Base-by-base conservation (phyloP, 2,888 invertebrate species). In the Calameuta idolon region DNA sequence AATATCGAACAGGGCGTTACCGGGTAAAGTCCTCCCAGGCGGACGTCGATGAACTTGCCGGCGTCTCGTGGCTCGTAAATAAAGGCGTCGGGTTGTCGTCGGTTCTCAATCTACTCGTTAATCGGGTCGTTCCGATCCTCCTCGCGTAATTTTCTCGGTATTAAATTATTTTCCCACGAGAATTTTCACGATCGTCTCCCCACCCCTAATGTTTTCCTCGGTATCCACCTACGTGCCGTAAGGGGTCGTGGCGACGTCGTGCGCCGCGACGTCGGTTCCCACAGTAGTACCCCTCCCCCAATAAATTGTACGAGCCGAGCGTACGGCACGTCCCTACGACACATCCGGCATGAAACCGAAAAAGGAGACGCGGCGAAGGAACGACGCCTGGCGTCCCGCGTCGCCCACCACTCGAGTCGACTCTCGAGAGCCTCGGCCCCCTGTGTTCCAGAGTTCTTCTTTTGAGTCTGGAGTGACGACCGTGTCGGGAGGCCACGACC, bases 301-400 rank as follows among this genome's bases (percentile, higher is more conserved):
- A 86, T 86, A 85, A 87, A 86, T 87, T 81, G 78, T 76, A 74
- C 76, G 79, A 81, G 75, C 77, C 81, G 80, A 79, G 78, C 78
- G 80, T 79, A 76, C 73, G 69, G 81, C 85, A 84, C 85, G 85
- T 84, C 81, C 55, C 55, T 77, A 83, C 84, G 82, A 87, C 85
- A 82, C 84, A 83, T 85, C 80, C 82, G 82, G 79, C 81, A 82
- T 84, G 83, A 83, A 85, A 83, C 81, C 80, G 79, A 79, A 77
- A 82, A 84, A 82, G 80, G 80, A 82, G 81, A 79, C 77, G 77
- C 69, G 75, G 31, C 75, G 77, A 75, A 79, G 37, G 37, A 69
- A 68, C 35, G 79, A 78, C 73, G 76, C 55, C 31, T 55, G 55
- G 55, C 55, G 55, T 55, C 55, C 55, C 55, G 55, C 55, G 23